phyloP scores from a whole-genome alignment of 2,888 invertebrate species.

The Xestoiulus laeticollis region DNA sequence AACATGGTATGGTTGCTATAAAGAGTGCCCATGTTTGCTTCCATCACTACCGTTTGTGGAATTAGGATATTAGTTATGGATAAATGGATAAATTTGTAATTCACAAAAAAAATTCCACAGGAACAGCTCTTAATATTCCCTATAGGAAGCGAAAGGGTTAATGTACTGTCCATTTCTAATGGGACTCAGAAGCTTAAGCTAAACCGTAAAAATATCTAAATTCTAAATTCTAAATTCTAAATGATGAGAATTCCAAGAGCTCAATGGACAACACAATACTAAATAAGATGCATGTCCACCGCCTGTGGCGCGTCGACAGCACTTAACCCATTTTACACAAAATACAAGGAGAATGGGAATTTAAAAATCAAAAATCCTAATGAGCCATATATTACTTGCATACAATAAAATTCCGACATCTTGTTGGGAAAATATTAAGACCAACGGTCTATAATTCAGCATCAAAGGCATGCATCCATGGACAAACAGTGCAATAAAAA shows the following conservation, averaged over 20 bases:
- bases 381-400: background rate
- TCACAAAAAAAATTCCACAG: no score
- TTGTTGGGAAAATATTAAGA: background rate
- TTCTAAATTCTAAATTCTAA: background rate
- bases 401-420: background rate
- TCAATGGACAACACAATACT: background rate
- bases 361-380: background rate
- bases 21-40: no score
- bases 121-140: no score
- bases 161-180: background rate
- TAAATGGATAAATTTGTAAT: no score
- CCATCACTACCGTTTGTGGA: no score
- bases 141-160: background rate
- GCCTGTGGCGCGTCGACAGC: background rate
- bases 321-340: conserved; percentile 30
- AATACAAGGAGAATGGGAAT: background rate
- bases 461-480: background rate
- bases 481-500: background rate
- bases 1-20: no score
- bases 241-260: background rate
- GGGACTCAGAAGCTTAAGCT: background rate
- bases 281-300: conserved; percentile 23
- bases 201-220: background rate
- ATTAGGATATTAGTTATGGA: no score
- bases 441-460: background rate